Evolutionary conservation across 2,888 invertebrate genomes (phyloP).

Genomic region (Cecidostiba fungosa): DNA sequence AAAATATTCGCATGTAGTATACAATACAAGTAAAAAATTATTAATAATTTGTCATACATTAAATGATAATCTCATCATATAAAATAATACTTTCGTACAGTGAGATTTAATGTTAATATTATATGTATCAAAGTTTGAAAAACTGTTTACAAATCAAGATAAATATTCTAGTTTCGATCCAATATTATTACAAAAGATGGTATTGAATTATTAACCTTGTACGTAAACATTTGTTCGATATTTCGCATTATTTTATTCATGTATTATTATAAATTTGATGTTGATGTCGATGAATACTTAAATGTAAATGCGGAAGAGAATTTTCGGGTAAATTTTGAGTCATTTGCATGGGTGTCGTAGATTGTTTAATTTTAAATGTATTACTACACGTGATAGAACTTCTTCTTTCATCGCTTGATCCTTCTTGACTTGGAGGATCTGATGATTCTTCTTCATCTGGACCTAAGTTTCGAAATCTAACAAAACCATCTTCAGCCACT

Average conservation of each 20-base stretch:
- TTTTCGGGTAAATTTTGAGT: constrained; percentile 52
- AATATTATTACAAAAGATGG: background rate
- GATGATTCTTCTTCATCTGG: constrained; percentile 76
- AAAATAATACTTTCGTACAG: constrained; percentile 25
- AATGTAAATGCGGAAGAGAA: constrained; percentile 55
- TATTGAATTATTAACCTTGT: constrained; percentile 19
- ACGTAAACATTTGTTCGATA: background rate
- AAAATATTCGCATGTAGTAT: background rate
- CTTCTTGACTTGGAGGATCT: constrained; percentile 75
- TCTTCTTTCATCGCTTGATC: constrained; percentile 74
- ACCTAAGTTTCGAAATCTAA: constrained; percentile 89
- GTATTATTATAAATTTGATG: constrained; percentile 61
- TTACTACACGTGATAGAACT: constrained; percentile 77
- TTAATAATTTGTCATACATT: constrained; percentile 37
- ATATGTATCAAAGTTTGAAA: constrained; percentile 45
- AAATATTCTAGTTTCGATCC: constrained; percentile 2
- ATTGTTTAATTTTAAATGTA: constrained; percentile 75
- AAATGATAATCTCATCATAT: constrained; percentile 36
- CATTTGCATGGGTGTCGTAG: constrained; percentile 67
- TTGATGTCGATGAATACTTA: constrained; percentile 54
- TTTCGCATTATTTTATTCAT: constrained; percentile 34
- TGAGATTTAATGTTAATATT: constrained; percentile 9
- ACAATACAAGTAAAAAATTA: constrained; percentile 30
- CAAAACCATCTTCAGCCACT: constrained; percentile 94
- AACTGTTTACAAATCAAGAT: constrained; percentile 34